Evolutionary conservation across 2,888 invertebrate species (phyloP), one percentile per base, ranked within the genome.

Genomic region (Ecdyonurus torrentis): DNA sequence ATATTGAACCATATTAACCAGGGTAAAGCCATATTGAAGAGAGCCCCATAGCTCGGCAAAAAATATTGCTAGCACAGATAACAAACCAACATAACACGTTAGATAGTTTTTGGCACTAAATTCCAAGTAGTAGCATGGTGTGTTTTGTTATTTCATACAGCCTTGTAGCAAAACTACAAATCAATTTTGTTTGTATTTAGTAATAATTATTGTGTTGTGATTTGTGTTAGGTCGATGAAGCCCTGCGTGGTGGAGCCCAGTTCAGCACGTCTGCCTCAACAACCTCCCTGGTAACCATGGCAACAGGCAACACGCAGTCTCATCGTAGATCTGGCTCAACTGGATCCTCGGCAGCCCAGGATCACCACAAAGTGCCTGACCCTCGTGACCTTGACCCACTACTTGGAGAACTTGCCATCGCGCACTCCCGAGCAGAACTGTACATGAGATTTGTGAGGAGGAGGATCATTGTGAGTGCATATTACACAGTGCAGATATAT

Each of bases 341-440:
- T 5, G 55, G 55, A 5, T 20, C 55, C 5, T 55, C 55, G 55
- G 22, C 22, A 5, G 55, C n/a, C 19, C n/a, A n/a, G 22, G 50
- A 50, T 18, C 15, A 55, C 5, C 55, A 22, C 7, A 7, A 20
- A 22, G 55, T 66, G 65, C 68, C 77, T 20, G 91, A 93, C 74
- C 87, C 91, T 0, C 87, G 89, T 70, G 88, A 88, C 69, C 80
- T 93, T 63, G 98, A 98, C 77, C 83, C 88, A 0, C 78, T 92
- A 58, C 83, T 98, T 64, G 86, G 88, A 0, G 98, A 99, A 77
- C 82, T 97, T 64, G 93, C 95, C 0, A 80, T 94, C 60, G 86
- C 96, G 77, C 94, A 94, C 76, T 86, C 91, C 1, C 80, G 95
- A 67, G 83, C 90, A n/a, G 90, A 92, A 71, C 78, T 98, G 23